phyloP scores from a whole-genome alignment of 2,888 invertebrate species.

The Lasioglossum lativentre region DNA sequence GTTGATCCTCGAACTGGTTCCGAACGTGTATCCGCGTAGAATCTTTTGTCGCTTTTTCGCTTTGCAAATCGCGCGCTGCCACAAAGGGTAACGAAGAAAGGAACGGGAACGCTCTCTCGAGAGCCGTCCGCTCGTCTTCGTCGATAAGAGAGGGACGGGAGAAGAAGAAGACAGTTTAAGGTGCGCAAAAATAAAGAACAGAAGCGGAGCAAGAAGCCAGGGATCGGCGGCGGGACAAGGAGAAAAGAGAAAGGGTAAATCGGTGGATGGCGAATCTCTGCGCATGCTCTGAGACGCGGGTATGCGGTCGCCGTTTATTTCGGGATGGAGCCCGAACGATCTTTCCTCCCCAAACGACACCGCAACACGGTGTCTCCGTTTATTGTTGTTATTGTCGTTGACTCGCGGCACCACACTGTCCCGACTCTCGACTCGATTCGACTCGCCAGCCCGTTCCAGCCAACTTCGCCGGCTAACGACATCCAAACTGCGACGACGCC shows the following conservation, averaged over 20 bases:
- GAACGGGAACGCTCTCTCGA: conserved; percentile 1
- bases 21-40: conserved; percentile 53
- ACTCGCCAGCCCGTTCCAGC: background rate
- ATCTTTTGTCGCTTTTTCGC: conserved; percentile 61
- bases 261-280: conserved; percentile 50
- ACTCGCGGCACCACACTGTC: conserved; percentile 29
- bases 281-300: conserved; percentile 53
- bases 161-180: conserved; percentile 33
- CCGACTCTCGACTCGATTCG: background rate
- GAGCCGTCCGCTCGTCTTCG: conserved; percentile 12
- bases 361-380: conserved; percentile 53
- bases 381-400: conserved; percentile 71
- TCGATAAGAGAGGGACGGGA: conserved; percentile 39
- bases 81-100: conserved; percentile 36
- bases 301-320: conserved; percentile 75
- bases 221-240: conserved; percentile 20
- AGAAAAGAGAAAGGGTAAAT: conserved; percentile 64
- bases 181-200: conserved; percentile 64
- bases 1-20: conserved; percentile 73
- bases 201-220: conserved; percentile 24
- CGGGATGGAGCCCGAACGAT: conserved; percentile 64
- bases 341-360: conserved; percentile 49
- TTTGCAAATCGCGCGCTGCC: conserved; percentile 53
- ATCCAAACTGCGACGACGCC: conserved; percentile 10
- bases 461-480: background rate